Percentiles rank a stretch among this genome's conserved stretches.
phyloP scores from a whole-genome alignment of 1,140 invertebrate genomes.

The Sycophila sp. region DNA sequence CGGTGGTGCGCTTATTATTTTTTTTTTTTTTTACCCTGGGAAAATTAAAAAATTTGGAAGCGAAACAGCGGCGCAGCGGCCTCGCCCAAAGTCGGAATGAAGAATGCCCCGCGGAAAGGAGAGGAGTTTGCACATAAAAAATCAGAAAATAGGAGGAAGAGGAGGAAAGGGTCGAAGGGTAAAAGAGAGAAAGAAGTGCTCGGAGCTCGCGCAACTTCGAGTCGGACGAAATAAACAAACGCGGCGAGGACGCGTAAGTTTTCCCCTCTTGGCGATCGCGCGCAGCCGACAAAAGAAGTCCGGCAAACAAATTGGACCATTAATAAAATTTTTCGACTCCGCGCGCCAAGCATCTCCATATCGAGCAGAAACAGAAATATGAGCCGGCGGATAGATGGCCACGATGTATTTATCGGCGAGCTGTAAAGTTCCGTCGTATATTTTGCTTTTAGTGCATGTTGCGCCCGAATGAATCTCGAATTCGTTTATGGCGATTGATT shows the following conservation, averaged over 20 bases:
- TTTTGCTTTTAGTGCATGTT: conserved; percentile 4
- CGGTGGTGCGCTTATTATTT: too few relatives aligned
- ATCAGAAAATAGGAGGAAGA: too few relatives aligned
- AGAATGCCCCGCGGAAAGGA: neutral
- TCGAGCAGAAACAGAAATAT: conserved; percentile 26
- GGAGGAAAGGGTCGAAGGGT: too few relatives aligned
- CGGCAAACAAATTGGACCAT: conserved; percentile 32
- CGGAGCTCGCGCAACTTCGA: neutral
- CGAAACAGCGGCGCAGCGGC: neutral
- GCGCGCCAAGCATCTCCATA: conserved; percentile 10
- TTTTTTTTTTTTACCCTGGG: too few relatives aligned
- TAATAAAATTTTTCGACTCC: conserved; percentile 37
- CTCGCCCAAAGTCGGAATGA: too few relatives aligned
- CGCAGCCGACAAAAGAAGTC: conserved; percentile 26
- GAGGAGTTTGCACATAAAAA: too few relatives aligned
- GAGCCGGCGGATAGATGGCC: neutral
- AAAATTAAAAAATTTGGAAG: too few relatives aligned
- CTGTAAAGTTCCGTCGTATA: conserved; percentile 13
- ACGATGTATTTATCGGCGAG: neutral
- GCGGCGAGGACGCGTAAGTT: neutral
- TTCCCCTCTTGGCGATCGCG: conserved; percentile 5
- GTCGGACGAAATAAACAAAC: neutral
- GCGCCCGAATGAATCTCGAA: neutral
- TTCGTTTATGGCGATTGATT: neutral
- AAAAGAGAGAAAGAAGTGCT: neutral